phyloP scores from a whole-genome alignment of 2,797 vertebrate species.

The Pangasius macronema region DNA sequence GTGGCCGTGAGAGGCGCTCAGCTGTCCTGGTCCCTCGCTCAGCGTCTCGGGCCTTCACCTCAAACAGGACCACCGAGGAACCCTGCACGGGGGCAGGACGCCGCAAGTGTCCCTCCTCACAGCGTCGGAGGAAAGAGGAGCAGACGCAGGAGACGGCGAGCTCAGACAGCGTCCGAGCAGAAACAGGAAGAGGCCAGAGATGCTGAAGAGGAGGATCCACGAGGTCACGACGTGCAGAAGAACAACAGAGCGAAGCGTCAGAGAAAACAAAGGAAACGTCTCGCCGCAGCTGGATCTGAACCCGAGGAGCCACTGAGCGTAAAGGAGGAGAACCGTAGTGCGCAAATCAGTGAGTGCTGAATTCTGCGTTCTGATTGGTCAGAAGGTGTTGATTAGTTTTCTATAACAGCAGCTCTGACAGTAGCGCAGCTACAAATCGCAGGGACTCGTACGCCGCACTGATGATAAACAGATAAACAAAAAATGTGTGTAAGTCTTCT shows the following conservation, averaged over 20 bases:
- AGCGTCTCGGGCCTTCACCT: slow-evolving; percentile 39
- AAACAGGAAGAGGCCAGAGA: background rate
- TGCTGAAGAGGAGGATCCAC: background rate
- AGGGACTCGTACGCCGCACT: background rate
- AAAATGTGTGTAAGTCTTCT: background rate
- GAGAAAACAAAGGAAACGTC: background rate
- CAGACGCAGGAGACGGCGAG: background rate
- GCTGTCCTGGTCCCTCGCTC: slow-evolving; percentile 19
- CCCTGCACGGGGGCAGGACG: background rate
- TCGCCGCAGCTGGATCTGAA: background rate
- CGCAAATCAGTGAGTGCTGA: background rate
- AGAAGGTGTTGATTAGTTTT: background rate
- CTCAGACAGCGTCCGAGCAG: background rate
- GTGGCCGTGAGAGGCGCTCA: background rate
- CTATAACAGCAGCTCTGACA: background rate
- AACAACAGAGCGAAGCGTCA: background rate
- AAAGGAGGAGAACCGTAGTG: background rate
- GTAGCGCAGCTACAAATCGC: background rate
- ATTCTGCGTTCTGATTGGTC: background rate
- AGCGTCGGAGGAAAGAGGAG: background rate
- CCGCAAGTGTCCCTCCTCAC: background rate
- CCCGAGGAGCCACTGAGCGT: background rate
- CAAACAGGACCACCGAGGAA: background rate
- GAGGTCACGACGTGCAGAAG: background rate
- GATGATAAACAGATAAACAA: background rate